A percentile compares a stretch with the other conserved stretches of the same genome.
These are phyloP conservation scores for Anagyrus pseudococci DNA, from an alignment of 2,888 invertebrate species.

Conservation along the genomic window DNA sequence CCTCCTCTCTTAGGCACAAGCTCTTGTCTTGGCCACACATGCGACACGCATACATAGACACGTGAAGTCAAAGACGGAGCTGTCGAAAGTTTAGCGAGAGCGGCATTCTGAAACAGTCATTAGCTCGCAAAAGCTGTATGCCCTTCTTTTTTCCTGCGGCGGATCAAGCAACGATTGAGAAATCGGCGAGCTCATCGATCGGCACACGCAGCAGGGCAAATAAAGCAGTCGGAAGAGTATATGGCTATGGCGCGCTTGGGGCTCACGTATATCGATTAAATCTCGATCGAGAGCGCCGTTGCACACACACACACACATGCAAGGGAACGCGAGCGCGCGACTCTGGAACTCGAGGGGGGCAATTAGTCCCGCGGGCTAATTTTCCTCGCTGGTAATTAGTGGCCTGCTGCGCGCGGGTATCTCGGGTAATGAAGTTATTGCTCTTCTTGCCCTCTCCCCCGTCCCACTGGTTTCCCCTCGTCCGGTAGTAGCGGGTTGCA, in stretches of 20 bases:
- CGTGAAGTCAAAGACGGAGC: too few species aligned
- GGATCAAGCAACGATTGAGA: not conserved
- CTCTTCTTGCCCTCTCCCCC: not conserved
- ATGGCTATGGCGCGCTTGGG: not conserved
- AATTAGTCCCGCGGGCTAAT: conserved; percentile 30
- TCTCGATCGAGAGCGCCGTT: conserved; percentile 44
- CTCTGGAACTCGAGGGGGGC: too few species aligned
- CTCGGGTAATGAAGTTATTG: conserved; percentile 17
- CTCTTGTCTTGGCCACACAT: not conserved
- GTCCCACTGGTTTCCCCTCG: too few species aligned
- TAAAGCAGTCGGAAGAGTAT: not conserved
- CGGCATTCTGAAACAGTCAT: not conserved
- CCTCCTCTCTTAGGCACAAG: not conserved
- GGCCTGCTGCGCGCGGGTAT: conserved; percentile 19
- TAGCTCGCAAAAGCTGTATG: not conserved
- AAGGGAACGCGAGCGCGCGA: not conserved
- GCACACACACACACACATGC: not conserved
- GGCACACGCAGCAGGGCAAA: not conserved
- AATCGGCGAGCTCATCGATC: not conserved
- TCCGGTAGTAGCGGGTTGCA: too few species aligned
- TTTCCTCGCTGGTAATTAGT: conserved; percentile 24
- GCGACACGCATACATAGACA: not conserved
- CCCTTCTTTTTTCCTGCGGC: not conserved
- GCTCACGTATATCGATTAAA: conserved; percentile 46
- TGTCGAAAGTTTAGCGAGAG: too few species aligned